Base-by-base conservation (phyloP, 2,797 vertebrate species). In the Ciconia nigra region DNA sequence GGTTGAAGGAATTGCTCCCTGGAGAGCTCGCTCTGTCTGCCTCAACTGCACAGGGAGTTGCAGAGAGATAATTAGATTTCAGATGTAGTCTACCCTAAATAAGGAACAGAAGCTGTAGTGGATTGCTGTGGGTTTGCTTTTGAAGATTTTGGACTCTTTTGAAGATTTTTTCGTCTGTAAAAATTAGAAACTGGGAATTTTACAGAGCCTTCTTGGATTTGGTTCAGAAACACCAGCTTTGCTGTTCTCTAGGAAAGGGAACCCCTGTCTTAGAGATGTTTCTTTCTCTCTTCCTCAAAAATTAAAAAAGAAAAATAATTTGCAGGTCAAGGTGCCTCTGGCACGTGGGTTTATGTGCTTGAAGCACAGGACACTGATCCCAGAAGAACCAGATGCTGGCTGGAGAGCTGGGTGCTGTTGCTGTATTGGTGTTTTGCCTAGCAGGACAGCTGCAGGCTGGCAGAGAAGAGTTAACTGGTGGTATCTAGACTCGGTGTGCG, bases 41-140 rank as follows among this genome's bases (percentile, higher is more conserved):
- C 26, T 52, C 0, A 4, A 42, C n/a, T 90, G 89, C 61, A 33
- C 28, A 62, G 92, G 83, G 93, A 93, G 17, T 49, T 77, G 63
- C 39, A 83, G 39, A 76, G 63, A 79, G 83, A 94, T 82, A 93
- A 94, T 91, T 89, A 89, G 89, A 46, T 94, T 89, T 94, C 31
- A 62, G n/a, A 77, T 29, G 55, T 11, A 80, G 59, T 41, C 81
- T 77, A 58, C 41, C 31, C 90, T 80, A 59, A 92, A 67, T 49
- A 77, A 80, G 29, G 81, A 93, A 57, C 16, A 67, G 61, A 89
- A 85, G n/a, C 44, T 41, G 18, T 66, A 59, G 59, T 52, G 44
- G 39, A 25, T 94, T 76, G 80, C 71, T 63, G 47, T 52, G 70
- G 6, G 8, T 82, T 95, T 94, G 70, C 58, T 94, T 89, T 90